Evolutionary conservation across 2,888 invertebrate genomes (phyloP), one percentile per base, ranked within the genome.

Genomic region (Tethea ocularis): DNA sequence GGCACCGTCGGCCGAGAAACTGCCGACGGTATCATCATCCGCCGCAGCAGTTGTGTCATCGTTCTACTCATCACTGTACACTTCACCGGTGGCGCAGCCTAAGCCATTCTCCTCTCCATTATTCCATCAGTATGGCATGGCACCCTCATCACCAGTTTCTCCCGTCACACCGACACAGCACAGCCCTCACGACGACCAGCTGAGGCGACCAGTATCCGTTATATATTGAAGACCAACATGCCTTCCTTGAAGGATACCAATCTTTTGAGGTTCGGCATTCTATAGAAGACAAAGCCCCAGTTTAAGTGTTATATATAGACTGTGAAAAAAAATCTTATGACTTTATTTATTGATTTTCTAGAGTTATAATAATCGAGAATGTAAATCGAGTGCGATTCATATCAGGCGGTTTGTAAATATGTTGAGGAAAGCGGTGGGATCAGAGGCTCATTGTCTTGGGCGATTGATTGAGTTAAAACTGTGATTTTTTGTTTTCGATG

Each of bases 201-300:
- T 96, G 5, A 87, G 96, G 78, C 94, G 96, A 88, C 95, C 96
- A 0, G 95, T 96, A 41, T 94, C 96, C 61, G 96, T 96, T 72
- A 95, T 96, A 89, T 95, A 95, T 92, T 96, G 95, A 92, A 92
- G 91, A 78, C 91, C 91, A 77, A 83, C 87, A 61, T 81, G 85
- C 86, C 88, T 91, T 78, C 87, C 91, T 86, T 90, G 84, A 89
- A 83, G 72, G 81, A 69, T 61, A 23, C 60, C 38, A 58, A 54
- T 74, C 77, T 69, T 80, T 82, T 72, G 67, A 80, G 87, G 88
- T 78, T 81, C 70, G 86, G 86, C 86, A 79, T 61, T 69, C 63
- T 46, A 46, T 10, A 46, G 46, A 46, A 69, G 63, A 58, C 29
- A 52, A 33, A 33, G 46, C 64, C 72, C 69, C 58, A 67, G 67